Evolutionary conservation across 2,888 invertebrate species (phyloP), one percentile per base, ranked within the genome.

Genomic region (Hedya salicella): DNA sequence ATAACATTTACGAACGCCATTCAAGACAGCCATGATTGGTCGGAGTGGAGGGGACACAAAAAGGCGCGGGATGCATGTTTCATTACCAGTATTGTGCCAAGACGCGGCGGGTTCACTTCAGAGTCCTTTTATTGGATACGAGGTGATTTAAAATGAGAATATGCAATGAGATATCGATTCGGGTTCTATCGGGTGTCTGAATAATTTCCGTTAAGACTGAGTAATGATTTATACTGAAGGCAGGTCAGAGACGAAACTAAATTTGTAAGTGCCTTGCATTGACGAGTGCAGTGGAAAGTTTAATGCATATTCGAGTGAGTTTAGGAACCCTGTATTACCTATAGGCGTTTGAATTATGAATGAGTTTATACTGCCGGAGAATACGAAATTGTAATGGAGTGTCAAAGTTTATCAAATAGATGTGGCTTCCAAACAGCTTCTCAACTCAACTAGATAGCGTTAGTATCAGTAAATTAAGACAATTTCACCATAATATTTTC

Each of bases 91-190:
- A 86, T 86, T 86, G 85, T 83, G 73, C 71, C 72, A 71, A 71
- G 80, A 73, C 75, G 77, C 78, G 74, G 81, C 61, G 80, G 74
- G 85, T 88, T 85, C 86, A 85, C 84, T 85, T 82, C 65, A 80
- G 75, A 78, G 71, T 73, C 78, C 79, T 79, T 80, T 70, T 75
- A 73, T 73, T 75, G 74, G 73, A 71, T 74, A 70, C 70, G 73
- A 71, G 71, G 68, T 76, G 78, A 80, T 88, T 84, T 85, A 79
- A 86, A 86, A 85, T 85, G 78, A 75, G 83, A 88, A 86, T 88
- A 85, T 81, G 80, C 79, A 85, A 85, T 84, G 86, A 81, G 76
- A 50, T 79, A 85, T 85, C 86, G 83, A 87, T 86, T 76, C 72
- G 71, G 70, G 71, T 50, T 69, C 70, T 53, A 56, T 68, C 67